Evolutionary conservation across 92 coral and sea anemone species (phyloP), one percentile per base, ranked within the genome.

Genomic region (Zoanthus solanderi): DNA sequence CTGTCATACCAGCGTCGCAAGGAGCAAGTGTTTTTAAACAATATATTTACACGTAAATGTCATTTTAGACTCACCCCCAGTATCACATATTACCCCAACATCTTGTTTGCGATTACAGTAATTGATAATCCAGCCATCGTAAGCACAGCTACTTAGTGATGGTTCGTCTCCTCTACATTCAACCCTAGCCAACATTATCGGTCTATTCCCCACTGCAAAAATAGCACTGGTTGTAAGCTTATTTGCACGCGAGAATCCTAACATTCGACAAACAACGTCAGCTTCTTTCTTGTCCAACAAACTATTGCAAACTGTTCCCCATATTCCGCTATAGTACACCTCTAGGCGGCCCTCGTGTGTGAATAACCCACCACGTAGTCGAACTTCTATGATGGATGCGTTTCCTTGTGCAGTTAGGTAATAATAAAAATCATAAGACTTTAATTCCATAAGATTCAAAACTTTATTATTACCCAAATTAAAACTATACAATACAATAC

Each of bases 191-290:
- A 76, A 28, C 80, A 76, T 12, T 52, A 53, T 50, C 14, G 80
- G 66, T 9, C 63, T 44, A 29, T 44, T 76, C 42, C 80, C 61
- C 0, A 2, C 5, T 4, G 42, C 66, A 76, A 76, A 76, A 1
- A 28, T 7, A 18, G 12, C 80, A 44, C 6, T 10, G 4, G 9
- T 6, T 9, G 3, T 6, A 12, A 30, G 23, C 2, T 9, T 15
- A 4, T 9, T 30, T 50, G 80, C 80, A 76, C 32, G 61, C 1
- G 80, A 29, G 80, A n/a, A 76, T 5, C 80, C 80, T 15, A 76
- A 17, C 80, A 76, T 76, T 52, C 80, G 80, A 17, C 80, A 76
- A 14, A 42, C 80, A 11, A 76, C 66, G 44, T 76, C 66, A n/a
- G 80, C 80, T 12, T 76, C 80, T 13, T 50, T 53, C 56, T 76